Percentiles rank a stretch among this genome's conserved stretches.
Conservation (phyloP, 2,888 invertebrate species). For the Eustalomyia histrio region DNA sequence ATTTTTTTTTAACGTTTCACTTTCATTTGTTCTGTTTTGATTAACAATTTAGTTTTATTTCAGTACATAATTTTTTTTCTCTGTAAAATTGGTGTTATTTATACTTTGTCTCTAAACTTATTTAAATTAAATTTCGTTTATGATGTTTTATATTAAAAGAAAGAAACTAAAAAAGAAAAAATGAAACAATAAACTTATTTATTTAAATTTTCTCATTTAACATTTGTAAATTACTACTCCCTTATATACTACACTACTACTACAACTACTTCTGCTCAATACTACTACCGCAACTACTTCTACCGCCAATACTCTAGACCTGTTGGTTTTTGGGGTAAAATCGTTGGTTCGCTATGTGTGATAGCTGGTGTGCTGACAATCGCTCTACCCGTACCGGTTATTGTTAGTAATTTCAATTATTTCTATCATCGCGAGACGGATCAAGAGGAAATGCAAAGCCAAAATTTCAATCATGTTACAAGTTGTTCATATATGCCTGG, state of each 20-base stretch:
- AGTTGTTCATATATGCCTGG: slow-evolving; percentile 98
- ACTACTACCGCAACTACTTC: slow-evolving; percentile 3
- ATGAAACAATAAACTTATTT: slow-evolving; percentile 36
- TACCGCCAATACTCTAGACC: slow-evolving; percentile 83
- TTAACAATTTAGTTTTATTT: slow-evolving; percentile 24
- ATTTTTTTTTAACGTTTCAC: slow-evolving; percentile 36
- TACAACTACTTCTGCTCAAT: neutral
- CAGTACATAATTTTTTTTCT: slow-evolving; percentile 22
- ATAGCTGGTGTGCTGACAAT: slow-evolving; percentile 99
- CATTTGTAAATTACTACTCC: slow-evolving; percentile 52
- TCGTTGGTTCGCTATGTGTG: slow-evolving; percentile 98
- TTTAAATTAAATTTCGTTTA: slow-evolving; percentile 41
- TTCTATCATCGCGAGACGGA: slow-evolving; percentile 99
- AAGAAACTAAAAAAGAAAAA: slow-evolving; percentile 35
- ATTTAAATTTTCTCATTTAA: slow-evolving; percentile 51
- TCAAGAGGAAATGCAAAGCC: slow-evolving; percentile 99
- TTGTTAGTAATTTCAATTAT: slow-evolving; percentile 99
- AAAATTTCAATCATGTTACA: slow-evolving; percentile 98
- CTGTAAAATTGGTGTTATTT: slow-evolving; percentile 58
- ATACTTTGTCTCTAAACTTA: slow-evolving; percentile 45
- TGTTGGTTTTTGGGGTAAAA: slow-evolving; percentile 99
- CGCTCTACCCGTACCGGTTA: slow-evolving; percentile 98
- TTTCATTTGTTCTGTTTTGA: slow-evolving; percentile 30
- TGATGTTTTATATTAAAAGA: slow-evolving; percentile 39
- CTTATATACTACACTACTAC: slow-evolving; percentile 23